Percentiles rank a stretch among this genome's conserved stretches.
Evolutionary conservation across 2,113 vertebrate genomes (phyloP).

Genomic region (Plotosus lineatus): DNA sequence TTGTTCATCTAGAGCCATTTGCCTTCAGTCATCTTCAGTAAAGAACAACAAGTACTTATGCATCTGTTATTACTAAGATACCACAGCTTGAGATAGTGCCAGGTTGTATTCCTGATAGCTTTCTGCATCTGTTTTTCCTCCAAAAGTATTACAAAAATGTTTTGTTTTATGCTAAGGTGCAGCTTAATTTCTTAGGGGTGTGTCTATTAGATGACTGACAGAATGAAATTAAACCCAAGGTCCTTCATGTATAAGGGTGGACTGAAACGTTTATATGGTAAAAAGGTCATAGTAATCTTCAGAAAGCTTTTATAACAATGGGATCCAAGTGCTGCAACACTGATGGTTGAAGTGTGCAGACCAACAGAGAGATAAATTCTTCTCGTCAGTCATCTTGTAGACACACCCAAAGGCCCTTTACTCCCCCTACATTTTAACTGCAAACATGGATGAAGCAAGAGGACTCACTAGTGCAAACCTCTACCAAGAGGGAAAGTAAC

Average conservation of each 20-base stretch:
- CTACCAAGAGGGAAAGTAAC: no score
- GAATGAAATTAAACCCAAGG: no score
- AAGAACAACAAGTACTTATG: conserved; percentile 45
- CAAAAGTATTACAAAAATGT: neutral
- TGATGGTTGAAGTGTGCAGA: no score
- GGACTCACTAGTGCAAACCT: no score
- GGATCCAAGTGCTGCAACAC: no score
- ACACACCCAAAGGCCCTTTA: neutral
- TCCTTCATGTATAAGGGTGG: no score
- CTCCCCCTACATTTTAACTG: neutral
- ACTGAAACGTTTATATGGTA: no score
- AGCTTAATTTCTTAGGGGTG: no score
- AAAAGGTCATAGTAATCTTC: no score
- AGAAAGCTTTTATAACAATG: no score
- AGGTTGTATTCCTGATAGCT: neutral
- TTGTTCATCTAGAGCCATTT: neutral
- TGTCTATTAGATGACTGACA: no score
- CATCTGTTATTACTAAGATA: conserved; percentile 50
- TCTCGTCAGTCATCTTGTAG: neutral
- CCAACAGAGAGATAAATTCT: no score
- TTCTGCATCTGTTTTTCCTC: neutral
- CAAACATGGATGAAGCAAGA: neutral
- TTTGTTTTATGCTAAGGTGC: neutral
- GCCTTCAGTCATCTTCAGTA: conserved; percentile 20
- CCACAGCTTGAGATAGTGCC: conserved; percentile 34